Evolutionary conservation across 2,113 vertebrate genomes (phyloP), one percentile per base, ranked within the genome.

Genomic region (Cyprinodon brontotheroides): DNA sequence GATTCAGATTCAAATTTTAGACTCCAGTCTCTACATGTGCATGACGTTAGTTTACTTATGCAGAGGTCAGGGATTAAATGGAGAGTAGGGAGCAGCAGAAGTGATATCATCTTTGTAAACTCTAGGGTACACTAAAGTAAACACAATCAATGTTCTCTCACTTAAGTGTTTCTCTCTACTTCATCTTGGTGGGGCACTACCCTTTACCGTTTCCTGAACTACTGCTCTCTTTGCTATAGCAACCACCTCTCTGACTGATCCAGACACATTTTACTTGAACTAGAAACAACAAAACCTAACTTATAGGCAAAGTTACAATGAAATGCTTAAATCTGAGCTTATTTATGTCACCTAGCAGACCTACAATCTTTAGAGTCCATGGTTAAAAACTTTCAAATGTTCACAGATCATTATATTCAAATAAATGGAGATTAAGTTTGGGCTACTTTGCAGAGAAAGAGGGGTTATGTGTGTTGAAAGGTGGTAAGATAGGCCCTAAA

Each of bases 221-320:
- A 72, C 71, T 78, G 80, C 68, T 76, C 36, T 62, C 43, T 37
- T 75, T 2, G 3, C 81, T 68, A 76, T 79, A 86, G 81, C 83
- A 81, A 85, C 87, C 74, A 17, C 68, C 70, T 48, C 8, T 12
- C 74, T 68, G 86, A 77, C 79, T 78, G 80, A 70, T 66, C 74
- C 65, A 83, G 77, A 41, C 65, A 60, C 39, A 62, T 86, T 90
- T 88, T 86, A 92, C 79, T 68, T 86, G 81, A 90, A 85, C 87
- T 80, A 68, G 20, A 29, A 29, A 29, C 29, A 29, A 29, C 29
- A 29, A 41, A 4, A 41, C 41, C 9, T 6, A 41, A 41, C 41
- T 6, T 41, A 41, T 9, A 41, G 41, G 5, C 41, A 41, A 9
- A 41, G 41, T 4, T 41, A 41, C 41, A 41, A 6, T 41, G 9